These are phyloP conservation scores for Cantharis nigra DNA, from an alignment of 2,888 invertebrate genomes.

Conservation along the genomic window DNA sequence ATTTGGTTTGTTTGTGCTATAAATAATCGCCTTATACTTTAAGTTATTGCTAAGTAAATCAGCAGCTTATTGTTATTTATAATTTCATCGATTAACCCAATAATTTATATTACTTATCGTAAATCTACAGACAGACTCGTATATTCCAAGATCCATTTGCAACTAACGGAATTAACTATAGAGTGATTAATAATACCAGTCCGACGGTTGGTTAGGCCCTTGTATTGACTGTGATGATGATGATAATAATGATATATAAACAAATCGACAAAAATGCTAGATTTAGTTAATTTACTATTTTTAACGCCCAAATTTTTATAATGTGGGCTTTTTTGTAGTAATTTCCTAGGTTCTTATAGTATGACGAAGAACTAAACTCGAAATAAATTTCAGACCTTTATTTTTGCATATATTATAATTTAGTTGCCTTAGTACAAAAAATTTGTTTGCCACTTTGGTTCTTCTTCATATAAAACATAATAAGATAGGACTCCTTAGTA, in stretches of 20 bases:
- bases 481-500: conserved; percentile 38
- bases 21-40: conserved; percentile 1
- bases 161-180: neutral
- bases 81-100: neutral
- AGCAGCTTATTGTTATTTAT: conserved; percentile 1
- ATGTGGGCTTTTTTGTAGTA: neutral
- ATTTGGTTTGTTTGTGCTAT: conserved; percentile 12
- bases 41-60: neutral
- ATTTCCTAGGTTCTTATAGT: neutral
- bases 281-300: neutral
- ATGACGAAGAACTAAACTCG: neutral
- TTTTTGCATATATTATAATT: neutral
- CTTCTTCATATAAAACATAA: conserved; percentile 8
- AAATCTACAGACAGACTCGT: neutral
- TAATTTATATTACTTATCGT: neutral
- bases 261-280: neutral
- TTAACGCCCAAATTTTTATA: neutral
- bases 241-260: neutral
- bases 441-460: conserved; percentile 9
- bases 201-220: neutral
- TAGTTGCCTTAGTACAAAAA: neutral
- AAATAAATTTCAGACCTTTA: neutral
- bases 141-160: neutral
- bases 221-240: neutral
- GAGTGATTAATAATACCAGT: neutral